A percentile compares a stretch with the other conserved stretches of the same genome.
These are phyloP conservation scores for Lasiurus borealis DNA, from an alignment of 2,113 vertebrate species.

Conservation along the genomic window DNA sequence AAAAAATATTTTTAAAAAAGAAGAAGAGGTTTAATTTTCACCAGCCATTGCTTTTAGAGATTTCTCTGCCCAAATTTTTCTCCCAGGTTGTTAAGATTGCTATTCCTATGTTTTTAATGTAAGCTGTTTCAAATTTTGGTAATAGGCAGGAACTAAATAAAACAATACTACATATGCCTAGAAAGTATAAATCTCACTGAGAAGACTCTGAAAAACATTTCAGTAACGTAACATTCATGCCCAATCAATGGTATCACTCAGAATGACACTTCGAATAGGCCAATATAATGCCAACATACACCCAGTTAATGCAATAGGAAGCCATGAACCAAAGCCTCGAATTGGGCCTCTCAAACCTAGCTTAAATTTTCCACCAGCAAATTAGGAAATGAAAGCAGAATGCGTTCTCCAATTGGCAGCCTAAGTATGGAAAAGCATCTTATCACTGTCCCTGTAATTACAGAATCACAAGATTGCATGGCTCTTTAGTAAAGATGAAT, in stretches of 20 bases:
- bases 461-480: conserved; percentile 1
- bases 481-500: conserved; percentile 39
- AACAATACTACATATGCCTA: not conserved
- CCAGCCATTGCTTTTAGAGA: not conserved
- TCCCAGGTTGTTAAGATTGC: conserved; percentile 27
- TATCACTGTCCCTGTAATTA: not conserved
- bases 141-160: conserved; percentile 16
- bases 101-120: not conserved
- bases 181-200: conserved; percentile 42
- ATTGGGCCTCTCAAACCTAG: not conserved
- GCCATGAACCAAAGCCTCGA: not conserved
- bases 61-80: conserved; percentile 19
- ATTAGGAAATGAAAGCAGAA: conserved; percentile 45
- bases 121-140: conserved; percentile 52
- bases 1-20: too few species aligned
- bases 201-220: conserved; percentile 20
- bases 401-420: not conserved
- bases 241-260: conserved; percentile 38
- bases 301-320: not conserved
- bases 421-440: conserved; percentile 38
- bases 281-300: not conserved
- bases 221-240: not conserved
- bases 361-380: conserved; percentile 31
- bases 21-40: conserved; percentile 32
- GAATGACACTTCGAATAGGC: not conserved